Evolutionary conservation across 2,113 vertebrate genomes (phyloP).

Genomic region (Cephalopholis sonnerati): DNA sequence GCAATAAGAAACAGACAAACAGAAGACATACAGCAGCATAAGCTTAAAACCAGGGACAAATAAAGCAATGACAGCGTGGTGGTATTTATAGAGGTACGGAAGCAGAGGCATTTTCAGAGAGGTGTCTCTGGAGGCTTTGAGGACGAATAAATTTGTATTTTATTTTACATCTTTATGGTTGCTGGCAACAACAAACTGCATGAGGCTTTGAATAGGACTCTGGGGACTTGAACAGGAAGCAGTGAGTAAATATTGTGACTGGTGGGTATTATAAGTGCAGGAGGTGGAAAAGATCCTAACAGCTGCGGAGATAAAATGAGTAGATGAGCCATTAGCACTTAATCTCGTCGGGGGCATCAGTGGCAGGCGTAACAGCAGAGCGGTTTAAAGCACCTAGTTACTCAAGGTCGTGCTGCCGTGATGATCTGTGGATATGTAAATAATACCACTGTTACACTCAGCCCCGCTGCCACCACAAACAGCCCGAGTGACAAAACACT

Average conservation of each 20-base stretch:
- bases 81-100: conserved; percentile 15
- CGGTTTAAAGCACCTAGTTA: conserved; percentile 15
- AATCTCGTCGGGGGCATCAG: not conserved
- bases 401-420: conserved; percentile 9
- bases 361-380: not conserved
- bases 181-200: conserved; percentile 29
- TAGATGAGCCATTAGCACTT: conserved; percentile 16
- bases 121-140: conserved; percentile 15
- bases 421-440: conserved; percentile 26
- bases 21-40: not conserved
- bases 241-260: conserved; percentile 30
- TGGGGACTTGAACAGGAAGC: conserved; percentile 27
- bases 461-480: not conserved
- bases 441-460: not conserved
- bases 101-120: not conserved
- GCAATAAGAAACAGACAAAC: not conserved
- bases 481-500: not conserved
- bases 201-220: conserved; percentile 7
- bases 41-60: not conserved
- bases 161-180: conserved; percentile 47
- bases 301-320: not conserved
- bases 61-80: not conserved
- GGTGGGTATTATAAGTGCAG: conserved; percentile 2
- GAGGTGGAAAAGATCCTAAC: conserved; percentile 14
- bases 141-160: conserved; percentile 15